Evolutionary conservation across 2,113 vertebrate species (phyloP).

Genomic region (Xiphophorus maculatus): DNA sequence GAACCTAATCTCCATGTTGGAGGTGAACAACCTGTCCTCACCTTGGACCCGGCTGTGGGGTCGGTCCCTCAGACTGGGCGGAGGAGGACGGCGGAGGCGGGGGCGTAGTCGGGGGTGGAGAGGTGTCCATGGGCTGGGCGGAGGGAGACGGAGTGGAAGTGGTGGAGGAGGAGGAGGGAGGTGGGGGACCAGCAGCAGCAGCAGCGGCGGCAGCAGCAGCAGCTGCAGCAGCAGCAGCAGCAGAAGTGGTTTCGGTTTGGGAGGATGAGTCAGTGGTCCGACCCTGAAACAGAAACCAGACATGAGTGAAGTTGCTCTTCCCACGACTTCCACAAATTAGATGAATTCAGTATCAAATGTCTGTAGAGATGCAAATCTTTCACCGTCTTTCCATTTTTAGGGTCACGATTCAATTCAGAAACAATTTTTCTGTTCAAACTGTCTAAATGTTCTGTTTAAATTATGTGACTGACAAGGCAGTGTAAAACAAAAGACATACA

Average conservation of each 20-base stretch:
- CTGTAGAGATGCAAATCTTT: too few relatives aligned
- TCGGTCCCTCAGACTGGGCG: constrained; percentile 73
- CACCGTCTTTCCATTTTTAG: too few relatives aligned
- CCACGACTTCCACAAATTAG: too few relatives aligned
- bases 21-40: constrained; percentile 40
- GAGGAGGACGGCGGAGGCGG: constrained; percentile 70
- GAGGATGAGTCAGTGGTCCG: constrained; percentile 57
- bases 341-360: too few relatives aligned
- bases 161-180: constrained; percentile 73
- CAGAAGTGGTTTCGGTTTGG: constrained; percentile 64
- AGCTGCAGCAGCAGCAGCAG: constrained; percentile 39
- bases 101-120: constrained; percentile 76
- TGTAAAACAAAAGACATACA: too few relatives aligned
- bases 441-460: too few relatives aligned
- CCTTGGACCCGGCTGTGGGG: constrained; percentile 76
- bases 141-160: constrained; percentile 78
- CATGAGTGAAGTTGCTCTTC: background rate
- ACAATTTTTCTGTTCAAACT: too few relatives aligned
- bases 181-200: constrained; percentile 43
- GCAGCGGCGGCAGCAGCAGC: constrained; percentile 46
- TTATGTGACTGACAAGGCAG: too few relatives aligned
- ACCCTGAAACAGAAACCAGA: constrained; percentile 51
- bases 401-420: too few relatives aligned
- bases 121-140: constrained; percentile 81
- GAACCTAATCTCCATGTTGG: too few relatives aligned